phyloP scores from a whole-genome alignment of 2,888 invertebrate species.

The Pseudanteris insignis region DNA sequence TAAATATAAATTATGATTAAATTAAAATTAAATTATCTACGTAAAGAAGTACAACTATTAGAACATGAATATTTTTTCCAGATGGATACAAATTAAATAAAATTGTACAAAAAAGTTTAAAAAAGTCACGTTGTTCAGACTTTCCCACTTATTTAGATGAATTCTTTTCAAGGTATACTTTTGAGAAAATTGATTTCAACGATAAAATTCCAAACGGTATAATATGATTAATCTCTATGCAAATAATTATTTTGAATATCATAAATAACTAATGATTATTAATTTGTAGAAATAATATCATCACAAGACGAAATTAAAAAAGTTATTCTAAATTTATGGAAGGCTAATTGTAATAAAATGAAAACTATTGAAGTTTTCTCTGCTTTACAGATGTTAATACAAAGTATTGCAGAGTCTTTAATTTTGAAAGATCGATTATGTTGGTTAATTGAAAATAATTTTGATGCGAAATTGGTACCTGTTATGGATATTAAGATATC shows the following conservation, averaged over 20 bases:
- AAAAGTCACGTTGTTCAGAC: conserved; percentile 57
- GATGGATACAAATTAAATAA: conserved; percentile 55
- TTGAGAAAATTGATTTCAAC: conserved; percentile 5
- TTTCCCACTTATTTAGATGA: conserved; percentile 58
- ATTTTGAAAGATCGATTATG: conserved; percentile 56
- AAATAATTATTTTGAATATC: no score
- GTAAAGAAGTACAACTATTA: no score
- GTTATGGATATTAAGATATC: no score
- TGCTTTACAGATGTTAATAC: conserved; percentile 60
- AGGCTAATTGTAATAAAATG: conserved; percentile 48
- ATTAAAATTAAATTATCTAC: no score
- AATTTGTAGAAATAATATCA: no score
- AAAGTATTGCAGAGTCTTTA: conserved; percentile 58
- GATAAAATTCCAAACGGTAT: no score
- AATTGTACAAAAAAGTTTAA: conserved; percentile 56
- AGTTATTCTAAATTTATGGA: conserved; percentile 53
- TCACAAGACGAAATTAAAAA: no score
- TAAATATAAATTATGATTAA: conserved; percentile 1
- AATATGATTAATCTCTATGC: no score
- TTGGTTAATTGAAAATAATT: conserved; percentile 56
- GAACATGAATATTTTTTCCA: conserved; percentile 39
- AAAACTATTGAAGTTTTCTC: conserved; percentile 55
- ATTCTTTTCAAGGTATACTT: conserved; percentile 52
- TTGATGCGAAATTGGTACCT: conserved; percentile 49
- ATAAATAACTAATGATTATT: no score